Evolutionary conservation across 2,888 invertebrate genomes (phyloP).

Genomic region (Lacanobia wlatinum): DNA sequence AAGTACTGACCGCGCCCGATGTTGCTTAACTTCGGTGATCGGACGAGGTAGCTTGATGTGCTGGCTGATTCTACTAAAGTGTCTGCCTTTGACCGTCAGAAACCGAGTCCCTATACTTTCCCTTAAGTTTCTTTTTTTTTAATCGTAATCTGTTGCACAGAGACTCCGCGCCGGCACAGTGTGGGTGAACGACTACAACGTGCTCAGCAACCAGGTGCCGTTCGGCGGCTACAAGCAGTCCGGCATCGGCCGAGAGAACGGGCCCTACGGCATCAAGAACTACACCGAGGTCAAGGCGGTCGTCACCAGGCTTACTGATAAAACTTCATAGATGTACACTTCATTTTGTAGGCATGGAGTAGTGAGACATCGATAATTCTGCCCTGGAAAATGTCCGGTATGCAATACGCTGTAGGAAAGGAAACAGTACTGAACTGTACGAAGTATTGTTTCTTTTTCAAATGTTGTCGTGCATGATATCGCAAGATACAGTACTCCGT

Average conservation of each 20-base stretch:
- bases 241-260: conserved; percentile 98
- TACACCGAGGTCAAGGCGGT: conserved; percentile 99
- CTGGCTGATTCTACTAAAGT: too few species aligned
- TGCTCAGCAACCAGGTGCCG: conserved; percentile 95
- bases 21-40: conserved; percentile 74
- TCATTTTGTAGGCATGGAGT: background rate
- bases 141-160: conserved; percentile 79
- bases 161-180: conserved; percentile 95
- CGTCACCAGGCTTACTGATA: conserved; percentile 93
- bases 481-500: background rate
- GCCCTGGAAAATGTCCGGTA: background rate
- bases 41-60: too few species aligned
- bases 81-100: too few species aligned
- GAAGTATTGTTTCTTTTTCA: too few species aligned
- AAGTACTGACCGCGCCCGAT: conserved; percentile 84
- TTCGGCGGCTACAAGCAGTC: conserved; percentile 99
- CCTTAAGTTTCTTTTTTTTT: too few species aligned
- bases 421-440: too few species aligned
- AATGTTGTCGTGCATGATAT: too few species aligned
- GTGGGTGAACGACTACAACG: conserved; percentile 98
- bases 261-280: conserved; percentile 97
- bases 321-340: conserved; percentile 92
- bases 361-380: background rate
- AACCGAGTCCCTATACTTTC: too few species aligned
- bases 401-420: too few species aligned